Evolutionary conservation across 2,113 vertebrate species (phyloP).

Genomic region (Hydrolagus affinis): DNA sequence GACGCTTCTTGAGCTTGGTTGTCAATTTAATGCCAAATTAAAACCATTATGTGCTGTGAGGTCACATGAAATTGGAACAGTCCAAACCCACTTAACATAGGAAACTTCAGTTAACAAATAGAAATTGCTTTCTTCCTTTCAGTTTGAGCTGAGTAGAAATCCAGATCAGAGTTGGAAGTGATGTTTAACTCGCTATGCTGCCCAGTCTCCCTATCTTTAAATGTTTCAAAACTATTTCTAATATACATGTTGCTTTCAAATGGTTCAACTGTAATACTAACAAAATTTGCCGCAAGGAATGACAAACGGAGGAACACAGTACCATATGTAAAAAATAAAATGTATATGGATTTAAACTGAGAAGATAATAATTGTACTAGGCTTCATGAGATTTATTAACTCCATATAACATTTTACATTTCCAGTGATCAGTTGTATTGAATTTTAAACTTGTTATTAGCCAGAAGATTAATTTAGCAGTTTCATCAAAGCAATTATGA

Average conservation of each 20-base stretch:
- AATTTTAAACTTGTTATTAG: not conserved
- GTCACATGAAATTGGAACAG: no score
- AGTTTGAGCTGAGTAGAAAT: no score
- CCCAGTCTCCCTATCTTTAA: no score
- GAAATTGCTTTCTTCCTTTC: no score
- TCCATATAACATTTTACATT: not conserved
- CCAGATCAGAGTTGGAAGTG: no score
- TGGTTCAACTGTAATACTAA: not conserved
- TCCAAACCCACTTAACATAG: no score
- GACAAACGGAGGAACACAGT: not conserved
- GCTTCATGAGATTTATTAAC: not conserved
- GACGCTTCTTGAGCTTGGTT: no score
- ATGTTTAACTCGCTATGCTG: no score
- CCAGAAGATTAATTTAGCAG: constrained; percentile 15
- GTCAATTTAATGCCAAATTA: no score
- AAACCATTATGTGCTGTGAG: no score
- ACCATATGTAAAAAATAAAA: not conserved
- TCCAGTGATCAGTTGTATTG: constrained; percentile 5
- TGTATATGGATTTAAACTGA: not conserved
- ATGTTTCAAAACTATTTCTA: no score
- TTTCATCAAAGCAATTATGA: constrained; percentile 8
- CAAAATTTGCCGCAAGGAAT: not conserved
- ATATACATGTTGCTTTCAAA: not conserved
- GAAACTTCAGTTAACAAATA: no score
- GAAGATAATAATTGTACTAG: not conserved